Conservation (phyloP, 1,140 invertebrate genomes). For the Arion vulgaris region DNA sequence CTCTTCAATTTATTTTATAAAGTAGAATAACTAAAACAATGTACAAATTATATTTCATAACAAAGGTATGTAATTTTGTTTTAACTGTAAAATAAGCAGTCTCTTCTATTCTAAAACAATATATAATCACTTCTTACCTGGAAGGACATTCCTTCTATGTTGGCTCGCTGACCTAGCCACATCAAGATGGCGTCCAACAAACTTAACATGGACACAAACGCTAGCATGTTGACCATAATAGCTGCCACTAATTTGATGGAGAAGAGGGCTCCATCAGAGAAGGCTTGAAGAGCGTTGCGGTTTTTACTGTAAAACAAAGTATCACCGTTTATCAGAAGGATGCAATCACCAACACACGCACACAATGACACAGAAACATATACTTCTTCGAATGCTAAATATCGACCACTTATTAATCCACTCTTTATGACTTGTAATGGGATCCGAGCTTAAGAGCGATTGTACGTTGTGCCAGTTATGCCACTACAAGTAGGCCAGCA, state of each 20-base stretch:
- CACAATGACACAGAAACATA: not conserved
- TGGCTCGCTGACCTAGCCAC: not conserved
- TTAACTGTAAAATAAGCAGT: too few species aligned
- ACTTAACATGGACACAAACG: constrained; percentile 21
- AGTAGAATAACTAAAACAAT: too few species aligned
- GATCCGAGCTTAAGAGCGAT: too few species aligned
- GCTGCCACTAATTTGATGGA: constrained; percentile 7
- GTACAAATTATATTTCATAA: too few species aligned
- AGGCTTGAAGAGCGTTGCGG: not conserved
- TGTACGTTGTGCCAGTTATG: too few species aligned
- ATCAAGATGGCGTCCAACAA: not conserved
- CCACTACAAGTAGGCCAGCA: too few species aligned
- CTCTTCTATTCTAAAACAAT: too few species aligned
- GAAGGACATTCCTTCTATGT: not conserved
- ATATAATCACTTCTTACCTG: not conserved
- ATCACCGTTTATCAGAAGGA: not conserved
- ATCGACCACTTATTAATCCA: too few species aligned
- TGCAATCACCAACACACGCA: not conserved
- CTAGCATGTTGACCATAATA: constrained; percentile 23
- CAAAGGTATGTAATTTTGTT: too few species aligned
- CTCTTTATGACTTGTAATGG: too few species aligned
- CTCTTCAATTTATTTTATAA: too few species aligned
- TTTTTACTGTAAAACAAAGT: not conserved
- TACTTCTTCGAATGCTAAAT: too few species aligned
- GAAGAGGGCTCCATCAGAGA: not conserved